Base-by-base conservation (phyloP, 2,113 vertebrate species). In the Hippocampus abdominalis region DNA sequence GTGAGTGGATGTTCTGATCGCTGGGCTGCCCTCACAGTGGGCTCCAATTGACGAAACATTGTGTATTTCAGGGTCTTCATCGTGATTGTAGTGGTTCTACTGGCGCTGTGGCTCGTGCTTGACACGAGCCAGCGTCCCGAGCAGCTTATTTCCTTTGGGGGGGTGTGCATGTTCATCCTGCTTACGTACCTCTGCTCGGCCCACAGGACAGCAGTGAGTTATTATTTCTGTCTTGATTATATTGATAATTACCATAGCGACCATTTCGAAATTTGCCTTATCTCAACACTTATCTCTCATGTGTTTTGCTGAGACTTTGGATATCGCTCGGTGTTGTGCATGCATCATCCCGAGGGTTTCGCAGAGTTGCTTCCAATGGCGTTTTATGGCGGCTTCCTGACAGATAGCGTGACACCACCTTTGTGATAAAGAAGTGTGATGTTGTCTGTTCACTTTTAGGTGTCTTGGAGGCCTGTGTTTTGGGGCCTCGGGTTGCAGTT, bases 401-500 rank as follows among this genome's bases (percentile, higher is more conserved):
- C 66, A 64, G 65, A 69, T 77, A 61, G 42, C 23, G 42, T 9
- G 8, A 66, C 23, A 44, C 23, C n/a, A 23, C 51, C 51, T 11
- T 8, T 54, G 51, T 7, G 29, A 68, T 51, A 56, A n/a, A 29
- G 32, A 51, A 21, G 48, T 42, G 66, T 39, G 29, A 21, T n/a
- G 9, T 67, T 69, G 32, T 64, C 13, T 36, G 6, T 64, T 64
- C 3, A 56, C 70, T 68, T 76, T 40, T 71, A 98, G 96, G 92
- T 98, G 32, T 83, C 88, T 75, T 96, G 95, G 95, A 92, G 93
- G 74, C 81, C 94, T 0, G 92, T 97, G 56, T 86, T 95, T 79
- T 96, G 94, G 95, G 96, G 96, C 8, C 90, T 98, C 12, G 93
- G 94, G 25, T 66, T 99, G 76, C 90, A 98, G 74, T 98, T 98